phyloP scores from a whole-genome alignment of 1,140 invertebrate genomes.

The Zaprionus ghesquierei region DNA sequence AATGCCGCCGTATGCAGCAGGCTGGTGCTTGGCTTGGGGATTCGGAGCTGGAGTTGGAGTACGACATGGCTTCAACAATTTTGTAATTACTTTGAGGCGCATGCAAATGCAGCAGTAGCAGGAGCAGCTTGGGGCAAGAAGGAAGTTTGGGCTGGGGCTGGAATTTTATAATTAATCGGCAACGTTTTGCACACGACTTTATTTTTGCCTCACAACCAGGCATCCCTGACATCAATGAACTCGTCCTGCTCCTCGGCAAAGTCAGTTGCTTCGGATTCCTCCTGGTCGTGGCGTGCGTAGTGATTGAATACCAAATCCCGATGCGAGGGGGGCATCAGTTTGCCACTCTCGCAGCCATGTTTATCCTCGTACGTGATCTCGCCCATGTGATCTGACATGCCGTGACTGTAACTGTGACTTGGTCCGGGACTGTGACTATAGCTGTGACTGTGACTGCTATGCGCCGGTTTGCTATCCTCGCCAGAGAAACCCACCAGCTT shows the following conservation, averaged over 20 bases:
- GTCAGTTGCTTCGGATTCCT: conserved; percentile 40
- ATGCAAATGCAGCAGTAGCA: conserved; percentile 43
- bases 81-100: conserved; percentile 56
- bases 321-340: conserved; percentile 57
- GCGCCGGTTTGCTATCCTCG: conserved; percentile 26
- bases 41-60: conserved; percentile 4
- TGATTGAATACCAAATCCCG: conserved; percentile 79
- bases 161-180: conserved; percentile 79
- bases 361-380: conserved; percentile 74
- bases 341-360: conserved; percentile 69
- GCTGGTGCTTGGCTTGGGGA: neutral
- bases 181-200: conserved; percentile 55
- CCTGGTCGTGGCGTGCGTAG: conserved; percentile 65
- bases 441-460: conserved; percentile 15
- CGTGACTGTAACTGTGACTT: conserved; percentile 15
- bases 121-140: neutral
- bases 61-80: conserved; percentile 59
- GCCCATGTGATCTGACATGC: conserved; percentile 50
- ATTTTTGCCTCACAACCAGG: conserved; percentile 64
- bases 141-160: conserved; percentile 10
- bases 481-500: conserved; percentile 61
- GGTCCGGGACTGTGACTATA: neutral
- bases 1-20: conserved; percentile 17
- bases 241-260: conserved; percentile 73
- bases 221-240: conserved; percentile 75